phyloP scores from a whole-genome alignment of 30 jellyfish, hydroid and myxozoan species.

The Sanderia malayensis region DNA sequence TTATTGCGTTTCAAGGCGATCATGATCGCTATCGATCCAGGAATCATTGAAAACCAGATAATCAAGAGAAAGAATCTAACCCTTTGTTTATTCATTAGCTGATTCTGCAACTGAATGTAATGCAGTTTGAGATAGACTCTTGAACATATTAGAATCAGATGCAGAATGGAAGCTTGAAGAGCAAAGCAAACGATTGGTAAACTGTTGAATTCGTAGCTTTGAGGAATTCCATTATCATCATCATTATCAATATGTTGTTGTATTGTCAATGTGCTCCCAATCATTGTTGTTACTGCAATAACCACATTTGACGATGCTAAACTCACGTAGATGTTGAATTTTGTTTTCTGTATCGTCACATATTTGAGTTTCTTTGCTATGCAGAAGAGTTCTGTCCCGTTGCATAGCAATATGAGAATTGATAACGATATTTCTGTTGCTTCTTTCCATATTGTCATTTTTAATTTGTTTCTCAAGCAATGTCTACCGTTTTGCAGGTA shows the following conservation, averaged over 20 bases:
- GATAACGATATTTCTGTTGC: neutral
- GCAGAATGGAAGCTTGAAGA: neutral
- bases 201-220: neutral
- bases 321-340: neutral
- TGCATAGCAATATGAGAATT: neutral
- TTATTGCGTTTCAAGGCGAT: neutral
- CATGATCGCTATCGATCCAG: slow-evolving; percentile 1
- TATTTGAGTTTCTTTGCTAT: neutral
- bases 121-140: neutral
- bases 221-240: neutral
- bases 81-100: neutral
- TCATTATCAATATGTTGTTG: neutral
- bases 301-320: neutral
- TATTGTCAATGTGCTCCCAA: neutral
- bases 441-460: neutral
- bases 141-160: neutral
- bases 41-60: neutral
- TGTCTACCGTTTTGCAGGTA: too few relatives aligned
- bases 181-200: neutral
- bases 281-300: neutral
- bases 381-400: neutral
- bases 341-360: neutral
- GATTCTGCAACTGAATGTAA: neutral
- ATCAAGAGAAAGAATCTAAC: neutral
- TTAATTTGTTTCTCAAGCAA: too few relatives aligned